Conservation (phyloP, 2,888 invertebrate genomes). For the Lymantria monacha region DNA sequence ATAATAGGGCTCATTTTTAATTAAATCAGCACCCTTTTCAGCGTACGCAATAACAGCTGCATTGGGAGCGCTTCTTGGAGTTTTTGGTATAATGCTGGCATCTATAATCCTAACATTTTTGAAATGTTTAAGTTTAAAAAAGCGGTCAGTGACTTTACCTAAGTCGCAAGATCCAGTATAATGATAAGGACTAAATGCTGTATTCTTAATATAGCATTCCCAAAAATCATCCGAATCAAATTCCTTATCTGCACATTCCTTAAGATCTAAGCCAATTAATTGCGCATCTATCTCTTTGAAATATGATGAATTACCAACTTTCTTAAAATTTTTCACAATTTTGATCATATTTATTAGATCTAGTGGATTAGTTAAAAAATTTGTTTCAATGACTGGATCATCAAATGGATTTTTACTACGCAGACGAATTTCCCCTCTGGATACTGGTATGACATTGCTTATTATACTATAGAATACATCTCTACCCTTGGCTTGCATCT, state of each 20-base stretch:
- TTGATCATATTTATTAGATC: slow-evolving; percentile 16
- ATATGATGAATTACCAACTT: slow-evolving; percentile 23
- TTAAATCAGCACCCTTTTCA: slow-evolving; percentile 7
- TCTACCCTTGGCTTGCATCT: slow-evolving; percentile 2
- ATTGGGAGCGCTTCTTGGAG: slow-evolving; percentile 79
- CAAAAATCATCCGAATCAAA: slow-evolving; percentile 28
- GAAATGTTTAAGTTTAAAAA: slow-evolving; percentile 53
- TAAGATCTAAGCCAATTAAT: slow-evolving; percentile 20
- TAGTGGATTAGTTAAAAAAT: slow-evolving; percentile 5
- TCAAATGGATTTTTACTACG: slow-evolving; percentile 28
- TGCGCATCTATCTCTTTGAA: slow-evolving; percentile 30
- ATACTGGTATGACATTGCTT: slow-evolving; percentile 46
- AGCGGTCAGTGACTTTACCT: slow-evolving; percentile 87
- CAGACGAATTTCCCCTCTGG: slow-evolving; percentile 46
- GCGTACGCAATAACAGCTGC: slow-evolving; percentile 53
- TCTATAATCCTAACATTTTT: slow-evolving; percentile 35
- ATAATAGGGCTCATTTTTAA: neutral
- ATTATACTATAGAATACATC: slow-evolving; percentile 24
- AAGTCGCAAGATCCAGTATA: slow-evolving; percentile 87
- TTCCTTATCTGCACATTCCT: slow-evolving; percentile 24
- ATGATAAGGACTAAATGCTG: slow-evolving; percentile 85
- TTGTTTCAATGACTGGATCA: slow-evolving; percentile 27
- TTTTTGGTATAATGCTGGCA: slow-evolving; percentile 67
- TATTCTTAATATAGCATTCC: slow-evolving; percentile 33
- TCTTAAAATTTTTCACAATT: slow-evolving; percentile 22